Conservation (phyloP, 2,797 vertebrate genomes). For the Gobionotothen gibberifrons region DNA sequence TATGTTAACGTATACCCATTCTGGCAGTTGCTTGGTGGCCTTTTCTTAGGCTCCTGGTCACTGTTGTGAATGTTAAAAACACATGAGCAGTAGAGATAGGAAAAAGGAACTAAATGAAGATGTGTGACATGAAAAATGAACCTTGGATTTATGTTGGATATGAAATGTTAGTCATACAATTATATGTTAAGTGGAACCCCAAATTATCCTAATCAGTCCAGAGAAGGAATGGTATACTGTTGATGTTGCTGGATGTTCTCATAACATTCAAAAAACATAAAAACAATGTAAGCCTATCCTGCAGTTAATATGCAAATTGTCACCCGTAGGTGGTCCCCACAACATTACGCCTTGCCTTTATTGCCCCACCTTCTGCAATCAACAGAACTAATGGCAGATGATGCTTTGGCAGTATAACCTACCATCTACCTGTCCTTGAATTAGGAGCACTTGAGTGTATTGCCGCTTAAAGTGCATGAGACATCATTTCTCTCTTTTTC, state of each 20-base stretch:
- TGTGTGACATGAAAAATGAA: neutral
- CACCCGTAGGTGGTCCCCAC: neutral
- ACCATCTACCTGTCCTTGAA: slow-evolving; percentile 50
- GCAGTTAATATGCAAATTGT: slow-evolving; percentile 1
- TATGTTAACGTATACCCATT: neutral
- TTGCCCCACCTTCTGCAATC: neutral
- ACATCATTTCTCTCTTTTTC: slow-evolving; percentile 25
- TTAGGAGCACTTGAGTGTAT: slow-evolving; percentile 58
- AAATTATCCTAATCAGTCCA: neutral
- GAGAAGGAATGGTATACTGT: neutral
- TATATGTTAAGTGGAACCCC: neutral
- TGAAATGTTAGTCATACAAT: neutral
- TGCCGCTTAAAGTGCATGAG: slow-evolving; percentile 40
- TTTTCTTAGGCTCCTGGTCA: neutral
- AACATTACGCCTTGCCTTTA: slow-evolving; percentile 9
- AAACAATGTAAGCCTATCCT: neutral
- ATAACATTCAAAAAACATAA: neutral
- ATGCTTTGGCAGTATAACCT: slow-evolving; percentile 20
- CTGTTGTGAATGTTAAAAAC: no score
- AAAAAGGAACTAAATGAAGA: neutral
- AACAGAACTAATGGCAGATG: slow-evolving; percentile 16
- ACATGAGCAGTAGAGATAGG: no score
- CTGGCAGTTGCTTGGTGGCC: neutral
- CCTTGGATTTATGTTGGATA: neutral
- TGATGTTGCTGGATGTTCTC: neutral